Evolutionary conservation across 2,113 vertebrate species (phyloP).

Genomic region (Perca schrenkii): DNA sequence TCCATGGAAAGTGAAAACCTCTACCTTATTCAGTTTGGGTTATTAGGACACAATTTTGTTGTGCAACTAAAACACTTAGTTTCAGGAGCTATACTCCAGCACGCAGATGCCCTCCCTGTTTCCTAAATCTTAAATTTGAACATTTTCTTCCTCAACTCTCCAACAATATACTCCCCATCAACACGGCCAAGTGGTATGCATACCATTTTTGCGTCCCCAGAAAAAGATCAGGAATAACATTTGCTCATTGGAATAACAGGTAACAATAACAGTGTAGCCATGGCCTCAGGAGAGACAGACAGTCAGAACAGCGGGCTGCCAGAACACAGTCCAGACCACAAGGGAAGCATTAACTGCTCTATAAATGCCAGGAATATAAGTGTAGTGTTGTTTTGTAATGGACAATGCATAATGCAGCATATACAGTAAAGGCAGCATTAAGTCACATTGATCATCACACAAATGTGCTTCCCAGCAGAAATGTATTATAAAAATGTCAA

Average conservation of each 20-base stretch:
- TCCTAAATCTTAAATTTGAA: slow-evolving; percentile 8
- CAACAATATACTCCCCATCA: slow-evolving; percentile 22
- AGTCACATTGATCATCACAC: neutral
- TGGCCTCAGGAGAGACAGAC: slow-evolving; percentile 57
- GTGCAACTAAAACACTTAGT: slow-evolving; percentile 17
- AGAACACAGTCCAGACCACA: slow-evolving; percentile 72
- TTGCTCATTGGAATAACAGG: slow-evolving; percentile 73
- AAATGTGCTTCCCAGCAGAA: neutral
- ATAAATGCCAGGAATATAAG: slow-evolving; percentile 59
- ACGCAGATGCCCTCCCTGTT: neutral
- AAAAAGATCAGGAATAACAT: slow-evolving; percentile 68
- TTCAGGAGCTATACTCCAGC: neutral
- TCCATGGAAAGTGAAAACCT: slow-evolving; percentile 62
- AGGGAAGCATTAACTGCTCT: slow-evolving; percentile 59
- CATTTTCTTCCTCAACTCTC: slow-evolving; percentile 7
- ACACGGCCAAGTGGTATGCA: slow-evolving; percentile 22
- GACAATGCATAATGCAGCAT: neutral
- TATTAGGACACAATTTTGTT: slow-evolving; percentile 19
- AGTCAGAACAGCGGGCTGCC: slow-evolving; percentile 55
- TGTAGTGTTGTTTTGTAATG: slow-evolving; percentile 28
- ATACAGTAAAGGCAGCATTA: neutral
- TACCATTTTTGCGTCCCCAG: slow-evolving; percentile 39
- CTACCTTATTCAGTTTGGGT: slow-evolving; percentile 17
- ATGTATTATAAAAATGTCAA: neutral
- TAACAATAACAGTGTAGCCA: slow-evolving; percentile 74